Conservation (phyloP, 2,113 vertebrate genomes). For the Pandion haliaetus region DNA sequence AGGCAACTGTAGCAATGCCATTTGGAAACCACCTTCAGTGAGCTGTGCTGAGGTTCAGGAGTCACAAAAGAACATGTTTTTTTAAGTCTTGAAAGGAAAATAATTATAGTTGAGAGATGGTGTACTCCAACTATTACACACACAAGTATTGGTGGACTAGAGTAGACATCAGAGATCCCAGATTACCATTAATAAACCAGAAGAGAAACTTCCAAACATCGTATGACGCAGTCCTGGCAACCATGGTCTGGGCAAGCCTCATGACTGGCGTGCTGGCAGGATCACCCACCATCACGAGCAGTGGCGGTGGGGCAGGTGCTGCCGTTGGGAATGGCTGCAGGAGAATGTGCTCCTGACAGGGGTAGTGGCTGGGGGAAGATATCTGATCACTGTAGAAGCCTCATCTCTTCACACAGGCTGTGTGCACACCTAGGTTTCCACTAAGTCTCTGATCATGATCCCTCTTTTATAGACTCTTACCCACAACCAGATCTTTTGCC, state of each 20-base stretch:
- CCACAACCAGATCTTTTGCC: neutral
- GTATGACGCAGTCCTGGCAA: neutral
- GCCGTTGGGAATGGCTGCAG: neutral
- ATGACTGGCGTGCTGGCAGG: neutral
- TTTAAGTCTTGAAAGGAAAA: neutral
- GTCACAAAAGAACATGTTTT: neutral
- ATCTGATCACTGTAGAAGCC: neutral
- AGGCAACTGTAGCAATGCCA: neutral
- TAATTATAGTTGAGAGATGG: neutral
- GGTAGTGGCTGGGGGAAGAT: neutral
- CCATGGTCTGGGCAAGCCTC: neutral
- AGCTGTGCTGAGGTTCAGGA: neutral
- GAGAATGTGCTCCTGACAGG: neutral
- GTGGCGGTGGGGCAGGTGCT: neutral
- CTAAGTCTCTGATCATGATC: neutral
- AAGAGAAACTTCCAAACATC: neutral
- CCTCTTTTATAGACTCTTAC: neutral
- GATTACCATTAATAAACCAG: neutral
- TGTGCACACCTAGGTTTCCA: neutral
- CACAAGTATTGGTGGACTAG: neutral
- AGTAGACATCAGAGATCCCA: neutral
- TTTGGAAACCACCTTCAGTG: neutral
- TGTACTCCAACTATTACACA: neutral
- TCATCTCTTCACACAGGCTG: neutral
- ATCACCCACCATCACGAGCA: neutral